Base-by-base conservation (phyloP, 2,113 vertebrate species). In the Etheostoma cragini region DNA sequence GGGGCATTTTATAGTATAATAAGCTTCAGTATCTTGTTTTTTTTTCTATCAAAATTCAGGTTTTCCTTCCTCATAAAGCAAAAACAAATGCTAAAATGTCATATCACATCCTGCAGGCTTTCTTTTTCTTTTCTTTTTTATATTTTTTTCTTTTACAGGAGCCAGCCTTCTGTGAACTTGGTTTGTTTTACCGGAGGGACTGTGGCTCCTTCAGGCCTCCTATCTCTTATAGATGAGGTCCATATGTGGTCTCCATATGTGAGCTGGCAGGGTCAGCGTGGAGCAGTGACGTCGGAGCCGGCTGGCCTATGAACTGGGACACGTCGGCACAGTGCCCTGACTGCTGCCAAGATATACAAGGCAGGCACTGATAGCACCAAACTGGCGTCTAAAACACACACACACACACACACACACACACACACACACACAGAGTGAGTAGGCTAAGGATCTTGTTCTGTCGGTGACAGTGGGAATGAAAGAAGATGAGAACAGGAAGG, bases 201-300 rank as follows among this genome's bases (percentile, higher is more conserved):
- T 63, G 61, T 33, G 58, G 68, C 72, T 86, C 82, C 87, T 77
- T 15, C 78, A 62, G 88, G 85, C 80, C 73, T 80, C 67, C 76
- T 42, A 87, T 94, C 65, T 93, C 86, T 93, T 89, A 94, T 89
- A 85, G 90, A 94, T 91, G 91, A 91, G 72, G 78, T 56, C 83
- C 92, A 91, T 94, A 93, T 93, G 92, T 76, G 89, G 70, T 66
- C 88, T 92, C 88, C 89, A 89, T 92, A 90, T 93, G 91, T 5
- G 84, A 88, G 87, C 77, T 91, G 92, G 91, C 85, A 88, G 85
- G 88, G 90, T 90, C 85, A 84, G 60, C 35, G 46, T 7, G 53
- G 68, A 76, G 68, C 78, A 8, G 60, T 86, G 86, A 88, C 86
- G 66, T 85, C 53, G 62, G 71, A 76, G 89, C 80, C 26, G 52